These are phyloP conservation scores for Mionectes olivaceus DNA, from an alignment of 2,797 vertebrate species.

Conservation along the genomic window DNA sequence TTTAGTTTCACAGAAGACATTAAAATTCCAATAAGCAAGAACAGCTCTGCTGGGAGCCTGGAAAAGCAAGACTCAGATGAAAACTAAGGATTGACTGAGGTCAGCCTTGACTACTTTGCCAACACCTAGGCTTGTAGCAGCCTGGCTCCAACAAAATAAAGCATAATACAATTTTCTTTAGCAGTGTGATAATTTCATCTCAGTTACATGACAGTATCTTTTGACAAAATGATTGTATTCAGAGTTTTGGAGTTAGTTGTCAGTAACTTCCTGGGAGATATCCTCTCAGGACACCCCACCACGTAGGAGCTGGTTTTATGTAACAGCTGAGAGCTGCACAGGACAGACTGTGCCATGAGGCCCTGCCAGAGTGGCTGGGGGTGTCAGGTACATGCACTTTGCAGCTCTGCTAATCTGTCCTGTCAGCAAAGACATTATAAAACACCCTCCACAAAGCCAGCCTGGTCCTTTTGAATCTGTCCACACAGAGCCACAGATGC, in stretches of 20 bases:
- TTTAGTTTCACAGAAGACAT: not conserved
- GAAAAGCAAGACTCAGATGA: not conserved
- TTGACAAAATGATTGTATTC: not conserved
- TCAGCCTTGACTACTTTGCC: not conserved
- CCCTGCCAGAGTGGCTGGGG: accelerated
- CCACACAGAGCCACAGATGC: not conserved
- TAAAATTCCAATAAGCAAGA: not conserved
- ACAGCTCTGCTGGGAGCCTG: not conserved
- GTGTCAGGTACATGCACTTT: not conserved
- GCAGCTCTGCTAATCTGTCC: not conserved
- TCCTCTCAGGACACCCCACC: not conserved
- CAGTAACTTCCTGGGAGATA: not conserved
- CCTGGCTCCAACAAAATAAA: not conserved
- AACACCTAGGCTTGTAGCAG: not conserved
- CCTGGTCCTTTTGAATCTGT: not conserved
- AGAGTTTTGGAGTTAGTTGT: not conserved
- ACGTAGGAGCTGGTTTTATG: not conserved
- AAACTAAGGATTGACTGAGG: not conserved
- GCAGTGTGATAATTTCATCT: not conserved
- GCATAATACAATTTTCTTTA: not conserved
- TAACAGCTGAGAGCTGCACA: not conserved
- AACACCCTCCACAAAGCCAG: not conserved
- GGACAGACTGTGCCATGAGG: accelerated
- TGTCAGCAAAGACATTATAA: not conserved
- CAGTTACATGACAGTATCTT: not conserved